Base-by-base conservation (phyloP, 2,797 vertebrate genomes). In the Erethizon dorsatum region DNA sequence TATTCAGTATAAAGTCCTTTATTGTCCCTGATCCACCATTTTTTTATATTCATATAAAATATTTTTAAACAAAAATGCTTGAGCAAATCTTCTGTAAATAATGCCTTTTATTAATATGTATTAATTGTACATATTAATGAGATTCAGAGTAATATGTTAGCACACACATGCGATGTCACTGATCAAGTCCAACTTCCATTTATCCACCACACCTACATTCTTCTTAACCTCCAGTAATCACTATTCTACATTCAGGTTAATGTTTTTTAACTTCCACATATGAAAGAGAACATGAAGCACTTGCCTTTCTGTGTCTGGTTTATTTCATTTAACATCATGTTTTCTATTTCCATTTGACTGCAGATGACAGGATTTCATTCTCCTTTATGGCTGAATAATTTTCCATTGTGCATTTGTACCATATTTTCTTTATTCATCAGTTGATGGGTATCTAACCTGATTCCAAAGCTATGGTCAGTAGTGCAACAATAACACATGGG, bases 1-100 rank as follows among this genome's bases (percentile, higher is more conserved):
- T 96, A 1, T 95, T 96, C 89, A 33, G 4, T 86, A 57, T 26
- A 89, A 87, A 95, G 52, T 69, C 9, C n/a, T 45, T 97, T 94
- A 84, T 84, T 84, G 15, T 50, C 45, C 96, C 92, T 97, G 50
- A 86, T 67, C 54, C 12, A 56, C 33, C 63, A 22, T 79, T 71
- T 6, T 92, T 95, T 85, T 31, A 54, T 82, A 50, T 93, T 87
- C 65, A 87, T 83, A 78, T 80, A 90, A 92, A 91, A 90, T 61
- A 91, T 63, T 86, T 90, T 92, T 77, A 95, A 95, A 91, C 5
- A 80, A 71, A 71, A 88, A 61, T 88, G 2, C 18, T 78, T 92
- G 24, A 86, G 15, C 24, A 90, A 83, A 88, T 84, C 31, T 95
- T 22, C 3, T 18, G 85, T 95, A 84, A 11, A 77, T 54, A 28